A percentile compares a stretch with the other conserved stretches of the same genome.
Conservation (phyloP, 2,113 vertebrate species). For the Phylloscopus trochilus region DNA sequence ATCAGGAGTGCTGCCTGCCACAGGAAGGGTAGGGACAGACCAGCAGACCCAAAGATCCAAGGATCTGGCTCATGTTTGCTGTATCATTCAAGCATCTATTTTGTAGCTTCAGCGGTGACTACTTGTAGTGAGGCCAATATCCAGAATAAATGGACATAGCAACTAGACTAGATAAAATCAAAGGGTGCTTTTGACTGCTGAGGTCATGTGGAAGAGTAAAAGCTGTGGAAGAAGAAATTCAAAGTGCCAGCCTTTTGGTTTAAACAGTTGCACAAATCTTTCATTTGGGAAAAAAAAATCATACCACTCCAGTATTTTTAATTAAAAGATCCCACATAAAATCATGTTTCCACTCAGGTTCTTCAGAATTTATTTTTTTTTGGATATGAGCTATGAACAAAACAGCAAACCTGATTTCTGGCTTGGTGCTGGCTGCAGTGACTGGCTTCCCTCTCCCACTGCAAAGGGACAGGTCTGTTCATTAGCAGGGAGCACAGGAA, state of each 20-base stretch:
- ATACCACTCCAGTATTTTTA: background rate
- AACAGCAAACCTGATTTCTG: background rate
- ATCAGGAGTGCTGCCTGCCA: background rate
- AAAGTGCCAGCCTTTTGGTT: background rate
- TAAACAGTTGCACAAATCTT: background rate
- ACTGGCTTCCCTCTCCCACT: background rate
- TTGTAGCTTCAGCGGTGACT: background rate
- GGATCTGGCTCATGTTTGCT: background rate
- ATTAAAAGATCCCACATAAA: background rate
- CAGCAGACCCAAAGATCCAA: background rate
- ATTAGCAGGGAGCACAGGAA: background rate
- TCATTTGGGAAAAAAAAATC: background rate
- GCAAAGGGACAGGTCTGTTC: background rate
- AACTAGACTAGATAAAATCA: background rate
- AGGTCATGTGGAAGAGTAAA: background rate
- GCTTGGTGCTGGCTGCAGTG: background rate
- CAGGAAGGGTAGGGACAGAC: background rate
- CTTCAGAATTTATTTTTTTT: background rate
- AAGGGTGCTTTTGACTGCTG: background rate
- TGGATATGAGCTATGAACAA: background rate
- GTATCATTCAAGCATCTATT: background rate
- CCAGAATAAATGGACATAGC: background rate
- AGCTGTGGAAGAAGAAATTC: background rate
- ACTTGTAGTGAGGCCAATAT: background rate
- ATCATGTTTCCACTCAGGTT: background rate